Conservation (phyloP, 2,797 vertebrate species). For the Cirrhinus molitorella region DNA sequence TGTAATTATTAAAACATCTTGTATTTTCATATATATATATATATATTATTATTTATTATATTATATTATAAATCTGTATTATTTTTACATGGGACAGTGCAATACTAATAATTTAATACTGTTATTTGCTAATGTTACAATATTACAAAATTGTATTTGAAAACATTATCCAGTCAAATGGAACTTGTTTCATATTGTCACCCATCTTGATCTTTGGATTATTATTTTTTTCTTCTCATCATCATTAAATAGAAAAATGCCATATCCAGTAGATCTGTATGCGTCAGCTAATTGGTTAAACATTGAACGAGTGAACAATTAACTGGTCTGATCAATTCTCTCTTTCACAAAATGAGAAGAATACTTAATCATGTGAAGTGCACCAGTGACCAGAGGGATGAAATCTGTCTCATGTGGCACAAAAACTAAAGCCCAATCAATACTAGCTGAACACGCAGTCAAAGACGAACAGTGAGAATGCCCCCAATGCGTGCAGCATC, state of each 20-base stretch:
- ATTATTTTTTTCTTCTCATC: background rate
- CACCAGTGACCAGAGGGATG: slow-evolving; percentile 24
- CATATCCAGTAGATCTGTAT: background rate
- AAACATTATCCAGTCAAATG: background rate
- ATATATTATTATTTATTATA: too few species aligned
- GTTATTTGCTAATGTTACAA: background rate
- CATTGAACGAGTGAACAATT: slow-evolving; percentile 17
- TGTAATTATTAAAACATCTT: too few species aligned
- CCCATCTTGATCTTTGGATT: too few species aligned
- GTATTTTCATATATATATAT: too few species aligned
- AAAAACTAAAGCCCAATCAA: slow-evolving; percentile 33
- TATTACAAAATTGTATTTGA: background rate
- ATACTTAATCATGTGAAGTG: slow-evolving; percentile 34
- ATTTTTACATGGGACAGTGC: background rate
- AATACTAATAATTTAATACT: background rate
- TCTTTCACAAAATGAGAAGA: slow-evolving; percentile 16
- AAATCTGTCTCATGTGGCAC: slow-evolving; percentile 2
- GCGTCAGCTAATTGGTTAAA: slow-evolving; percentile 22
- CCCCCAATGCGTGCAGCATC: background rate
- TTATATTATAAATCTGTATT: too few species aligned
- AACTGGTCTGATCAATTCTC: slow-evolving; percentile 27
- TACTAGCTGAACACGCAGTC: background rate
- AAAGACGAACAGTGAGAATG: background rate
- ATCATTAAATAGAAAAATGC: background rate
- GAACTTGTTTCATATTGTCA: background rate